Base-by-base conservation (phyloP, 2,113 vertebrate genomes). In the Genyomyrus donnyi region DNA sequence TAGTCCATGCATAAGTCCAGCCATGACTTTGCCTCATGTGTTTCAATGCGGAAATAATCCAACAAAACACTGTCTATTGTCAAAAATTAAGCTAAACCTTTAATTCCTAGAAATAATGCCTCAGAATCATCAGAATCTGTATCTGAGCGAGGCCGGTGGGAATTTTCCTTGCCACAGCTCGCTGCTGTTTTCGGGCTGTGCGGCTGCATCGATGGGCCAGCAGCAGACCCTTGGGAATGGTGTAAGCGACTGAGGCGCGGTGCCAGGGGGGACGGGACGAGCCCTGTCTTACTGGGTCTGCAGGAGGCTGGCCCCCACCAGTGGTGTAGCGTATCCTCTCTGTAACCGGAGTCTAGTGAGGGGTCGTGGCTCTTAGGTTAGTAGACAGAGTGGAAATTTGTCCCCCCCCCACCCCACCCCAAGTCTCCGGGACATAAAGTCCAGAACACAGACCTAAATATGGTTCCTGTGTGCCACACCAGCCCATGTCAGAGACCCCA, bases 321-420 rank as follows among this genome's bases (percentile, higher is more conserved):
- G 89, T 5, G 9, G 9, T 10, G 35, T 48, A 53, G 17, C 45
- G 49, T 85, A 85, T 46, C 39, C 46, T 27, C 15, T 39, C 39
- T 58, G 88, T 89, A 58, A 85, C 52, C 10, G 21, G 77, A 89
- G 39, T 62, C 80, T 31, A 62, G 89, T 85, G 89, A 85, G 7
- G 48, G 49, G 17, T 83, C 45, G 17, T n/a, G 3, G 80, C 50
- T 89, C 80, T 89, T 85, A 85, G 80, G 35, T 85, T 89, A 89
- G 85, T 66, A 85, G 49, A 39, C 46, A 19, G 11, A 8, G 42
- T 85, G 35, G 89, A 89, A 89, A 89, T 52, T 83, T 66, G 58
- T n/a, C 35, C 74, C 35, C 42, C 35, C 39, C 49, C 15, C 39
- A 39, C 39, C 6, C 17, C 52, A 52, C 31, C 48, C 35, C 77